A percentile compares a stretch with the other conserved stretches of the same genome.
Evolutionary conservation across 2,113 vertebrate species (phyloP).

Genomic region (Clarias gariepinus): DNA sequence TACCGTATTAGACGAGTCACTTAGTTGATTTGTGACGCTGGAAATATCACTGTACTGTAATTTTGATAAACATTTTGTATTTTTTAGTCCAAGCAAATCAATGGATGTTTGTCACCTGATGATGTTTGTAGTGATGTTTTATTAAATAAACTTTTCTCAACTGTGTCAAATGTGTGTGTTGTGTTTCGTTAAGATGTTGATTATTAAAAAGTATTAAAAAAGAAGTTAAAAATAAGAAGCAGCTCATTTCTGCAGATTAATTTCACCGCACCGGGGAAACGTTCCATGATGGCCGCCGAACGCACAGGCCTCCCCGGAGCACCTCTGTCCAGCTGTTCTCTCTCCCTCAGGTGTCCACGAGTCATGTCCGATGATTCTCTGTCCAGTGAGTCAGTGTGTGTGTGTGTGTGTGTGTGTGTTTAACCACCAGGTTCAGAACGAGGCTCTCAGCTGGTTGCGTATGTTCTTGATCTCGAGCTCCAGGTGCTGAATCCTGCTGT

Average conservation of each 20-base stretch:
- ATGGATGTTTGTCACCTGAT: conserved; percentile 40
- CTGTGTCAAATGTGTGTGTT: background rate
- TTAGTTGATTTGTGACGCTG: conserved; percentile 29
- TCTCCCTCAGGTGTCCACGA: background rate
- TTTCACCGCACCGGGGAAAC: background rate
- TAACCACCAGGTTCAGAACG: conserved; percentile 55
- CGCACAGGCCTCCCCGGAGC: background rate
- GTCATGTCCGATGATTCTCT: background rate
- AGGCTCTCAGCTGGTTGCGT: conserved; percentile 49
- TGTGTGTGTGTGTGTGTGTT: background rate
- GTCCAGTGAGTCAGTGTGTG: background rate
- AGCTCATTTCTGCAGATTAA: background rate
- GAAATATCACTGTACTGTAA: conserved; percentile 56
- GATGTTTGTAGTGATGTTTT: conserved; percentile 53
- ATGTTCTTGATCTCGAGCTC: conserved; percentile 79
- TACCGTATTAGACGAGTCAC: background rate
- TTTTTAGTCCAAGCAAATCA: conserved; percentile 33
- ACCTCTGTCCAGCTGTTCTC: background rate
- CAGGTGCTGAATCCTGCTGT: conserved; percentile 79
- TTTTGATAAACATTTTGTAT: conserved; percentile 51
- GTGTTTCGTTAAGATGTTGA: background rate
- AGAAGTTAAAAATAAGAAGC: background rate
- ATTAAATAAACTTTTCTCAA: conserved; percentile 51
- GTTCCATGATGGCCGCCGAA: background rate
- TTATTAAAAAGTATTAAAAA: background rate